Base-by-base conservation (phyloP, 2,888 invertebrate genomes). In the Cepaea hortensis region DNA sequence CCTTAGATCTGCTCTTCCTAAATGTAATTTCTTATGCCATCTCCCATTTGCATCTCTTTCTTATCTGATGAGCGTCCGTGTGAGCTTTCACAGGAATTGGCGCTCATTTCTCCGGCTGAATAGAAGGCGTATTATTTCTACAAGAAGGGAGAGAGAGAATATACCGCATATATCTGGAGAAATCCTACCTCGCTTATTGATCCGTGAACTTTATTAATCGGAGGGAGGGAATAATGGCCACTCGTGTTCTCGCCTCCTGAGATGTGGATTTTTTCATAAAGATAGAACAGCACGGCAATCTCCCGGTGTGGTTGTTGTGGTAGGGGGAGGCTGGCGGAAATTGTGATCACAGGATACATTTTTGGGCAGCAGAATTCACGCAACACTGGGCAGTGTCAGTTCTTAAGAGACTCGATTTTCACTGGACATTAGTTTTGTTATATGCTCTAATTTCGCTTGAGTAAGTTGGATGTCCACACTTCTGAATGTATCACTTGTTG, bases 121-220 rank as follows among this genome's bases (percentile, higher is more conserved):
- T 82, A 55, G 70, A 72, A 7, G 20, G 23, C 15, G 55, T 6
- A 72, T 81, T 72, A 81, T 55, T 81, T 81, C 81, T 55, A 23
- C 48, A n/a, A 18, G 48, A 68, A 23, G 68, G 48, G 50, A 18
- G 46, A 48, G 70, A 55, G 55, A 55, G 55, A 55, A 48, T 48
- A 7, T 68, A 46, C 13, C 70, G 48, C 15, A 81, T 65, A 4
- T 68, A 81, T 68, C 35, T 48, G 0, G 13, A 82, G 82, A 73
- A 82, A 82, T 61, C 35, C 70, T 61, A 82, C 70, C n/a, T 55
- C 72, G 23, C 18, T 3, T 35, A 73, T 82, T 82, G 82, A 82
- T 82, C 70, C 23, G 4, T 13, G 55, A 82, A 61, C 61, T 55
- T 72, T 82, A 73, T 82, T 82, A 82, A 82, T 61, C 61, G 82